Conservation (phyloP, 2,888 invertebrate genomes). For the Scrobipalpa costella region DNA sequence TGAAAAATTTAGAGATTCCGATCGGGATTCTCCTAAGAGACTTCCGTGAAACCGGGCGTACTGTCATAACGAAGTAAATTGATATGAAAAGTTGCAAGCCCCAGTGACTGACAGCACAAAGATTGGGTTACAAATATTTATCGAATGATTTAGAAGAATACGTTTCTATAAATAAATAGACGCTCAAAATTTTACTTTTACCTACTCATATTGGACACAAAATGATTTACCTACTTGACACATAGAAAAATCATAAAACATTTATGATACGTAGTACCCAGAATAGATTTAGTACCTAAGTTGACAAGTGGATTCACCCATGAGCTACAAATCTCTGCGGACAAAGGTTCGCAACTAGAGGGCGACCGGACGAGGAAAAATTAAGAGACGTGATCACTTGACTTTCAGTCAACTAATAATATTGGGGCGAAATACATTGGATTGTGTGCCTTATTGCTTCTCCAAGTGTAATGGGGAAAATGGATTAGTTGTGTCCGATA, state of each 20-base stretch:
- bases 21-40: neutral
- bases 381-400: conserved; percentile 18
- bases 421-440: conserved; percentile 3
- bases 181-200: too few relatives aligned
- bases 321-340: conserved; percentile 21
- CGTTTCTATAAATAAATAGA: too few relatives aligned
- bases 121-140: neutral
- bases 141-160: too few relatives aligned
- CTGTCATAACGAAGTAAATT: neutral
- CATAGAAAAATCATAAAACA: neutral
- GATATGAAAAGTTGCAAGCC: neutral
- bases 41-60: neutral
- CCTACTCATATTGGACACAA: too few relatives aligned
- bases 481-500: neutral
- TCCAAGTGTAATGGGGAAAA: conserved; percentile 12
- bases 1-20: conserved; percentile 12
- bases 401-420: conserved; percentile 20
- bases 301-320: conserved; percentile 20
- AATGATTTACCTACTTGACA: too few relatives aligned
- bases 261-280: neutral
- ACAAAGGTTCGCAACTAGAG: conserved; percentile 16
- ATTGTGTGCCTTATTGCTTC: conserved; percentile 8
- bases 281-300: neutral
- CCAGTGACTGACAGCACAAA: neutral
- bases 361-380: conserved; percentile 12